Evolutionary conservation across 2,888 invertebrate species (phyloP), one percentile per base, ranked within the genome.

Genomic region (Cephus spinipes): DNA sequence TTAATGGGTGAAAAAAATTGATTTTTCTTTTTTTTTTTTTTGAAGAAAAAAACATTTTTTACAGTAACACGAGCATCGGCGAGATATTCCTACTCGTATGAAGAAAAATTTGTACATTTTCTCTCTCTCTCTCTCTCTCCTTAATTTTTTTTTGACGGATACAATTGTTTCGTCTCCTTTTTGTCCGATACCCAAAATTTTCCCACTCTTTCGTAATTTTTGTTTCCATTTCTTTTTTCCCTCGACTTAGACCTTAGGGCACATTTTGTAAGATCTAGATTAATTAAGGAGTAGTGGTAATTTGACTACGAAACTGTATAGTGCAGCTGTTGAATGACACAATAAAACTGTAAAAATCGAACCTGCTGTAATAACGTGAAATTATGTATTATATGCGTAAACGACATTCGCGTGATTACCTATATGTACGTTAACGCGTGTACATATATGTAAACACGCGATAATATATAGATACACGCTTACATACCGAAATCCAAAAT

Each of bases 231-330:
- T n/a, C 11, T 71, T 32, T 9, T 15, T 32, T 12, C 30, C 32
- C 32, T 68, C 30, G n/a, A 31, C 55, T 55, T 71, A 71, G 71
- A 32, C 12, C 55, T 12, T 71, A 30, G 71, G 71, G 31, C 31
- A 31, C 15, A 32, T 30, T 71, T 71, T 71, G 71, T 71, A 71
- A 31, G 71, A 71, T 11, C 4, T 71, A 71, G 71, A 15, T 71
- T 71, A 71, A 32, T 30, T 31, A 71, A 71, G 71, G 71, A 71
- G 32, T 71, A 71, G 71, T 31, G 71, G 71, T 71, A 71, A 71
- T 71, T 71, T 71, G 32, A 71, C 71, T 71, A 71, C 71, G 71
- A 71, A 71, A 31, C 71, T 71, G 71, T 71, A 71, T 71, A 71
- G 71, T 71, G 71, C 71, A 71, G 71, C 71, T 71, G 31, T 71